Evolutionary conservation across 2,113 vertebrate genomes (phyloP).

Genomic region (Malurus alboscapulatus): DNA sequence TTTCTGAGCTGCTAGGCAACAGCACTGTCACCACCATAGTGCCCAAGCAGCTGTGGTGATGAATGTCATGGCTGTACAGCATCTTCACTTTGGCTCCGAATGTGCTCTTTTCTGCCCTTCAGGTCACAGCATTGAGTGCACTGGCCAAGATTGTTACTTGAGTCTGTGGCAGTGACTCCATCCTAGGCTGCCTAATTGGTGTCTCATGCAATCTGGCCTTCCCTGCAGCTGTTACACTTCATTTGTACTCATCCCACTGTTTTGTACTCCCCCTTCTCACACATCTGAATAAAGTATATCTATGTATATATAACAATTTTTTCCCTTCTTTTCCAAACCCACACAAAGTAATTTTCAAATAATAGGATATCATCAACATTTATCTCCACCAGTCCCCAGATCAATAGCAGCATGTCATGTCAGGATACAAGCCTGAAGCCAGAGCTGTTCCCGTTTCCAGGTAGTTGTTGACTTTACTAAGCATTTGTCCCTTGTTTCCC

Average conservation of each 20-base stretch:
- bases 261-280: neutral
- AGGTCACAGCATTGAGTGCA: neutral
- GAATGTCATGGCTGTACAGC: neutral
- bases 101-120: neutral
- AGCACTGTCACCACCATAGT: neutral
- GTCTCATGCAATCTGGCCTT: neutral
- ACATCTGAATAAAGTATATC: neutral
- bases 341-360: neutral
- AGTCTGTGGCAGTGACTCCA: neutral
- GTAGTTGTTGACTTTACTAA: neutral
- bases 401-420: neutral
- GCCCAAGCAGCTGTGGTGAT: neutral
- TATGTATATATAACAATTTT: neutral
- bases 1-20: slow-evolving; percentile 27
- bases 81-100: neutral
- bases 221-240: neutral
- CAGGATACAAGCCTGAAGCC: neutral
- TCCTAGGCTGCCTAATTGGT: neutral
- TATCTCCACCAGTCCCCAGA: neutral
- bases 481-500: neutral
- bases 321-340: neutral
- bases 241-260: neutral
- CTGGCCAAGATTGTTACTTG: neutral
- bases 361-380: neutral
- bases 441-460: neutral